Conservation (phyloP, 2,797 vertebrate species). For the Brachymystax lenok region DNA sequence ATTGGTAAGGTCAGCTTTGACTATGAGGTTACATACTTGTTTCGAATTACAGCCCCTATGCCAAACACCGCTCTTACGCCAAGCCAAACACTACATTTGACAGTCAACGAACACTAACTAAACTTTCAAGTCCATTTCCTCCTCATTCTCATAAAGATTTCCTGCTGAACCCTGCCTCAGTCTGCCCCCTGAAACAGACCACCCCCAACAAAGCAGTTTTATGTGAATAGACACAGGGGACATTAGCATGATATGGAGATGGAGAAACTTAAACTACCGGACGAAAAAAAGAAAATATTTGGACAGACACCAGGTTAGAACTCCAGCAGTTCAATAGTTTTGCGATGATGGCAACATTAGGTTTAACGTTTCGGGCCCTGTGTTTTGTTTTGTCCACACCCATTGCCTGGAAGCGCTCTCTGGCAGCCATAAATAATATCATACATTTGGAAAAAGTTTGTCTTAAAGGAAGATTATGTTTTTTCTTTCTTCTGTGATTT, state of each 20-base stretch:
- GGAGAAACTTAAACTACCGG: conserved; percentile 16
- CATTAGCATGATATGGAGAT: conserved; percentile 35
- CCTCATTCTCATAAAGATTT: conserved; percentile 44
- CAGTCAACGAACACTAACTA: conserved; percentile 58
- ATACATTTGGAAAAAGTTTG: conserved; percentile 66
- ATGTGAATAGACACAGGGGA: conserved; percentile 26
- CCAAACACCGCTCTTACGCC: conserved; percentile 58
- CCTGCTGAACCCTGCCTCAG: conserved; percentile 29
- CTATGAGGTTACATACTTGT: conserved; percentile 48
- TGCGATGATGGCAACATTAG: conserved; percentile 44
- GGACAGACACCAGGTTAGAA: conserved; percentile 28
- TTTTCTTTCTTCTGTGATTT: conserved; percentile 62
- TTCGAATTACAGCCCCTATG: conserved; percentile 55
- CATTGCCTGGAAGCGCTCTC: conserved; percentile 58
- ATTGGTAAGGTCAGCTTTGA: conserved; percentile 52
- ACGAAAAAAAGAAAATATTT: not conserved
- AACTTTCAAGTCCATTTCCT: conserved; percentile 63
- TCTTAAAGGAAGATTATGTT: conserved; percentile 60
- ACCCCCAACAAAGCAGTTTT: conserved; percentile 25
- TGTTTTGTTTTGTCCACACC: conserved; percentile 64
- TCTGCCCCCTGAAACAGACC: conserved; percentile 39
- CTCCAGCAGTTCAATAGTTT: conserved; percentile 23
- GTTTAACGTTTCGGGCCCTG: conserved; percentile 48
- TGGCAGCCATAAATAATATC: conserved; percentile 66
- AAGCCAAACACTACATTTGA: conserved; percentile 63